A percentile compares a stretch with the other conserved stretches of the same genome.
Conservation (phyloP, 2,888 invertebrate species). For the Camptogramma bilineatum region DNA sequence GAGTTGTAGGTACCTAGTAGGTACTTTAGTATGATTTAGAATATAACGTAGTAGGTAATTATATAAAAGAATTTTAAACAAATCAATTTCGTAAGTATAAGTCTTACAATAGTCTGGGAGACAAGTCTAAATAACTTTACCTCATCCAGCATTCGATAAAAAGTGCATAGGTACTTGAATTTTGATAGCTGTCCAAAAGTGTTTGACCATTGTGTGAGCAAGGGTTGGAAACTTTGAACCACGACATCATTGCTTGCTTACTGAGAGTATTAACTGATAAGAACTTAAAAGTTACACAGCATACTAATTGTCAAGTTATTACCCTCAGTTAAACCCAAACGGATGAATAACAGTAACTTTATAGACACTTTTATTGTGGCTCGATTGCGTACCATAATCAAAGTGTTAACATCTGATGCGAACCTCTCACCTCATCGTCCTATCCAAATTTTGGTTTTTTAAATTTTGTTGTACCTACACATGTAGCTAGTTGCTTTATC, state of each 20-base stretch:
- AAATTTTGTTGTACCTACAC: constrained; percentile 29
- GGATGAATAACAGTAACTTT: neutral
- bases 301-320: neutral
- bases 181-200: constrained; percentile 31
- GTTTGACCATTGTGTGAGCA: constrained; percentile 31
- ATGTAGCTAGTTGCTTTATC: constrained; percentile 25
- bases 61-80: too few relatives aligned
- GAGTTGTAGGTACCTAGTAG: too few relatives aligned
- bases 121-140: neutral
- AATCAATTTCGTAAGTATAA: too few relatives aligned
- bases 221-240: constrained; percentile 29
- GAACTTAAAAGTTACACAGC: neutral
- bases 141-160: neutral
- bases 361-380: neutral
- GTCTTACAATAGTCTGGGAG: too few relatives aligned
- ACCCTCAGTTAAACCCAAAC: neutral
- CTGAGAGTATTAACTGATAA: constrained; percentile 10
- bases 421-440: constrained; percentile 30
- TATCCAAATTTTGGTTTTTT: constrained; percentile 33
- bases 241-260: constrained; percentile 23
- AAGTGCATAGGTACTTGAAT: neutral
- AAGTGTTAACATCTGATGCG: constrained; percentile 3
- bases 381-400: neutral
- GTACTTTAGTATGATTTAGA: too few relatives aligned
- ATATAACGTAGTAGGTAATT: too few relatives aligned